Percentiles rank a stretch among this genome's conserved stretches.
phyloP scores from a whole-genome alignment of 2,113 vertebrate genomes.

The Gambusia affinis region DNA sequence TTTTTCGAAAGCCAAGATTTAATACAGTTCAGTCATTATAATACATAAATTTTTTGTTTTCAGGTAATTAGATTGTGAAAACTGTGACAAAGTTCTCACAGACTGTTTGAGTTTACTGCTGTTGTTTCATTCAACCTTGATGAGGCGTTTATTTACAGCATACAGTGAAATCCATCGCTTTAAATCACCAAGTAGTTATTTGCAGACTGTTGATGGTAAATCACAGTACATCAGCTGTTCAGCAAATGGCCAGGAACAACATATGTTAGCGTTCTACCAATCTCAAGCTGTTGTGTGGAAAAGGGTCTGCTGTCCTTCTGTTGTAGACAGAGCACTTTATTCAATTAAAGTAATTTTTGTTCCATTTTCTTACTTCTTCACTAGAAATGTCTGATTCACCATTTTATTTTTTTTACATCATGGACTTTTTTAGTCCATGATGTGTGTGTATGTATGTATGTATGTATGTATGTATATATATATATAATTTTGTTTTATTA shows the following conservation, averaged over 20 bases:
- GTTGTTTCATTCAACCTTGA: background rate
- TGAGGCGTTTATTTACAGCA: background rate
- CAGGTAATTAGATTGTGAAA: too few species aligned
- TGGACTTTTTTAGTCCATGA: too few species aligned
- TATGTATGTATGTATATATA: too few species aligned
- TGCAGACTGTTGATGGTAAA: background rate
- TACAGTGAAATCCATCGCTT: background rate
- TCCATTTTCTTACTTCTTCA: background rate
- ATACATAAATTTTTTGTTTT: background rate
- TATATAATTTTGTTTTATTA: too few species aligned
- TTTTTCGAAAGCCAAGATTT: background rate
- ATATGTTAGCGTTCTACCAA: slow-evolving; percentile 5
- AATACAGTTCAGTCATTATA: background rate
- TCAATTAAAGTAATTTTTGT: background rate
- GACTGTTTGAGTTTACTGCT: background rate
- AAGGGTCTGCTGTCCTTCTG: background rate
- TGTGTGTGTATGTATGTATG: too few species aligned
- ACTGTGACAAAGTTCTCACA: background rate
- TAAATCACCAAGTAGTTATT: background rate
- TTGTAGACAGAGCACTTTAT: background rate
- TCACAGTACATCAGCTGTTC: background rate
- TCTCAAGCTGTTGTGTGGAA: slow-evolving; percentile 2
- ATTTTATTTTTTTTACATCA: too few species aligned
- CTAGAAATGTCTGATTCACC: too few species aligned
- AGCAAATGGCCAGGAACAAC: background rate